Evolutionary conservation across 2,888 invertebrate genomes (phyloP), one percentile per base, ranked within the genome.

Genomic region (Eledone cirrhosa): DNA sequence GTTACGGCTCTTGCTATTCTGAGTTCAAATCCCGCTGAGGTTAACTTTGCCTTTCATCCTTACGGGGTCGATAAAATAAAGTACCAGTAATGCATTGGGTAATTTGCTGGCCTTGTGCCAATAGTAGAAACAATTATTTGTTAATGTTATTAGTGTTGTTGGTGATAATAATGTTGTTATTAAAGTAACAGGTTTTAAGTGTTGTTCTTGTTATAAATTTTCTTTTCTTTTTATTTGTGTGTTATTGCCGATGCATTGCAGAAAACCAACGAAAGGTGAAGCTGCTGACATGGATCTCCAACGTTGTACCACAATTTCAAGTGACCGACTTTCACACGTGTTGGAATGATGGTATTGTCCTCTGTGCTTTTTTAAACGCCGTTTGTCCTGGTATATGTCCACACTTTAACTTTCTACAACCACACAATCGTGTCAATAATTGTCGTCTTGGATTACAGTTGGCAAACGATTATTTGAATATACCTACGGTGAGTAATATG

Each of bases 341-440:
- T 63, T 91, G 91, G 91, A 86, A 86, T 11, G 89, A 90, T 81
- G 91, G 91, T 0, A 86, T 89, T 11, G 84, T 86, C 0, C 83
- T 91, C 13, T 90, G 91, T 80, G 88, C 89, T 16, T 84, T 91
- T 4, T 79, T 90, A 59, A 90, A 91, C 78, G 84, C 87, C 5
- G 80, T 90, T 29, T 86, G 85, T 63, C 90, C 90, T 0, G 90
- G 91, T 0, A 85, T 88, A 41, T 90, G 89, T 83, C 90, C 90
- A 0, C 85, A 87, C 41, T 87, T 83, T 67, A 84, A 87, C 59
- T 85, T 88, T 0, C 86, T 91, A 27, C 88, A 88, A 77, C 84
- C 87, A 0, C 85, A 88, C 33, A 87, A 90, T 78, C 82, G 86
- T 4, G 85, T 89, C 48, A 87, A 87, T 81, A 91, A 90, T 81